Base-by-base conservation (phyloP, 2,113 vertebrate species). In the Antechinus flavipes region DNA sequence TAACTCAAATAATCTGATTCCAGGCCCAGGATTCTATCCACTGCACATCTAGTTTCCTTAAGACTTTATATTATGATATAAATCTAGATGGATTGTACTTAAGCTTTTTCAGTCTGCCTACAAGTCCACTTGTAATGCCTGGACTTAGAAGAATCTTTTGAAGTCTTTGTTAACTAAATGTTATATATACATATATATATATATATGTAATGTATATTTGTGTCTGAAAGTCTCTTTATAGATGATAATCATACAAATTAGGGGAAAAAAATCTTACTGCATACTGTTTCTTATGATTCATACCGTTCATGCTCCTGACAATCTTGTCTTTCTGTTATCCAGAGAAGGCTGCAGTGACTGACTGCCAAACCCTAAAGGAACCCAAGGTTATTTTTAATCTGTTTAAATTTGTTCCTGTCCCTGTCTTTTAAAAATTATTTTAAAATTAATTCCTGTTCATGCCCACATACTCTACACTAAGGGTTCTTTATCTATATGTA, bases 161-260 rank as follows among this genome's bases (percentile, higher is more conserved):
- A 84, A 76, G 23, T 94, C 92, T 93, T 90, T 95, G n/a, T 95
- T 90, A 95, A 91, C 26, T 49, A 49, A 49, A 49, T 49, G 49
- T 7, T 49, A 5, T 49, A 49, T 49, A 49, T 49, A 49, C 0
- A 49, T 49, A 49, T 8, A 49, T 7, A 49, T 49, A 49, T 9
- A 92, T 42, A 47, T 47, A 47, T 42, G 42, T 42, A 42, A 42
- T 42, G 42, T 49, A 49, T 9, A 92, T 42, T 23, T 42, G 42
- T 47, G 30, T 50, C 27, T 93, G 42, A 35, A 24, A 42, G 54
- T 91, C 58, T 10, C 35, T 91, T 3, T 49, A 90, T 93, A 10
- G 54, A 68, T 91, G 58, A 76, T 46, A 14, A 93, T 90, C 94
- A 95, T 12, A 14, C 46, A 89, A 50, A 53, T 30, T 68, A 61